A percentile compares a stretch with the other conserved stretches of the same genome.
These are phyloP conservation scores for Agapornis roseicollis DNA, from an alignment of 2,113 vertebrate species.

Conservation along the genomic window DNA sequence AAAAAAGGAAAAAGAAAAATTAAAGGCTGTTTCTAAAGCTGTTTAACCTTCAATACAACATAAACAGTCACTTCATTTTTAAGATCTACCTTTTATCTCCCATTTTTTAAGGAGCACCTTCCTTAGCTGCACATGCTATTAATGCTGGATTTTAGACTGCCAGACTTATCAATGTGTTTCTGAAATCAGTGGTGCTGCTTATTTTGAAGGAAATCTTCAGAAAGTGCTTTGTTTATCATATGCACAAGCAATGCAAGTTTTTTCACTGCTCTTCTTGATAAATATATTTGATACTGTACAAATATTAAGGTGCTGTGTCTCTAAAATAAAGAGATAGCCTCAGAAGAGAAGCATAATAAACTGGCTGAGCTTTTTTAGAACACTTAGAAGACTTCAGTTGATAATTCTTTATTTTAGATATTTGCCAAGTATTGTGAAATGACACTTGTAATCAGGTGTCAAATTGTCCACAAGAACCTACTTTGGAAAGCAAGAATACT, in stretches of 20 bases:
- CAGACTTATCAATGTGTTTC: neutral
- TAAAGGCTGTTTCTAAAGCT: neutral
- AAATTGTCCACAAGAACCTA: neutral
- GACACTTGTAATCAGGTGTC: neutral
- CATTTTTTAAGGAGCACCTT: neutral
- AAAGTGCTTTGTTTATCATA: neutral
- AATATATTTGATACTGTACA: neutral
- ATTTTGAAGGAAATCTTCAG: neutral
- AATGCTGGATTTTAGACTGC: neutral
- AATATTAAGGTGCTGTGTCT: neutral
- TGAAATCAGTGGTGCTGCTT: neutral
- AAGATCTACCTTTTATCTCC: neutral
- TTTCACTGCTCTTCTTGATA: neutral
- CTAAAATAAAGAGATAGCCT: neutral
- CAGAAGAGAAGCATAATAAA: neutral
- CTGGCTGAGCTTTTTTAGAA: neutral
- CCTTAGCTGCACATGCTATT: neutral
- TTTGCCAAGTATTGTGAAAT: neutral
- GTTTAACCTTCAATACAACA: neutral
- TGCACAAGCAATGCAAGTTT: neutral
- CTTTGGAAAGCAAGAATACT: neutral
- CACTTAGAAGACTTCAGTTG: neutral
- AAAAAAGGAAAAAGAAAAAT: neutral
- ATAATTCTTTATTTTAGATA: neutral
- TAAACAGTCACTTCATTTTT: neutral